Conservation (phyloP, 2,888 invertebrate species). For the Acheta domesticus region DNA sequence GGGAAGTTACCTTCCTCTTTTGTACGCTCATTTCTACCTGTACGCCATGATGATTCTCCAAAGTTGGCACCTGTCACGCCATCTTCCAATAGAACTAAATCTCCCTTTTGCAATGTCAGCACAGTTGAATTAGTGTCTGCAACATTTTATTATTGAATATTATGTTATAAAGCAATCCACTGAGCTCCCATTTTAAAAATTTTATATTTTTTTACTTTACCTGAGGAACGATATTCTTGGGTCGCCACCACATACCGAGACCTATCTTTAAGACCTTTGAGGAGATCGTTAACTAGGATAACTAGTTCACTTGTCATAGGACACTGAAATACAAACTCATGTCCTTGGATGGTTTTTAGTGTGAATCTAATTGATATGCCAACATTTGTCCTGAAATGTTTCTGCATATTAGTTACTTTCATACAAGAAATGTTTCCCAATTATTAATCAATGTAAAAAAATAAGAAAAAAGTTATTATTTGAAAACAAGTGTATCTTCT, state of each 20-base stretch:
- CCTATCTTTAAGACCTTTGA: slow-evolving; percentile 81
- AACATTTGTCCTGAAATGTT: slow-evolving; percentile 49
- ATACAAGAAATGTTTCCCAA: slow-evolving; percentile 18
- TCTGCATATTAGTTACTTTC: too few species aligned
- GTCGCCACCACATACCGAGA: slow-evolving; percentile 80
- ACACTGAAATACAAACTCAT: slow-evolving; percentile 87
- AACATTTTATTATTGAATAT: not conserved
- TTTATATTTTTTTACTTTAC: slow-evolving; percentile 39
- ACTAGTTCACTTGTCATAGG: slow-evolving; percentile 83
- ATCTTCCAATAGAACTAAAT: slow-evolving; percentile 75
- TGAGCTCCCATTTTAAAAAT: not conserved
- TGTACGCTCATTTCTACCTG: slow-evolving; percentile 60
- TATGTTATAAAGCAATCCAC: slow-evolving; percentile 4
- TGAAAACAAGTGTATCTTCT: not conserved
- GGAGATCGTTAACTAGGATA: slow-evolving; percentile 75
- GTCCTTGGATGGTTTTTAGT: slow-evolving; percentile 77
- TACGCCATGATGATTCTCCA: slow-evolving; percentile 68
- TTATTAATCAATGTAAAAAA: not conserved
- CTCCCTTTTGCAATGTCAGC: slow-evolving; percentile 62
- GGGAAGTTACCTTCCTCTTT: slow-evolving; percentile 78
- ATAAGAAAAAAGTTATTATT: not conserved
- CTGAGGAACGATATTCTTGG: slow-evolving; percentile 55
- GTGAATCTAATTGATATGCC: slow-evolving; percentile 64
- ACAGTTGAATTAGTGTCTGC: slow-evolving; percentile 30
- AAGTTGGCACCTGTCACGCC: slow-evolving; percentile 72